Percentiles rank a stretch among this genome's conserved stretches.
Conservation (phyloP, 1,140 invertebrate genomes). For the Papilio glaucus region DNA sequence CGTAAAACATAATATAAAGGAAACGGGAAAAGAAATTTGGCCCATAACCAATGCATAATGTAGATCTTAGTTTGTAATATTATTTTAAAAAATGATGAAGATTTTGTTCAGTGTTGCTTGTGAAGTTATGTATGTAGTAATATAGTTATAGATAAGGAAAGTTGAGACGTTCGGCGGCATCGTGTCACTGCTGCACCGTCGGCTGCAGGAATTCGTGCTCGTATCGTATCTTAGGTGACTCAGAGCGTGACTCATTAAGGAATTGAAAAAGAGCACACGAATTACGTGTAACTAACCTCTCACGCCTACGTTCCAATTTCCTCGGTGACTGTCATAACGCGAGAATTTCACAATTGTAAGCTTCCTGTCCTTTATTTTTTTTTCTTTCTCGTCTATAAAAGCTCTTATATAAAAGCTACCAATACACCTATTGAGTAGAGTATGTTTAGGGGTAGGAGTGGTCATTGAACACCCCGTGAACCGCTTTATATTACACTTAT, state of each 20-base stretch:
- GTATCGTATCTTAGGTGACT: conserved; percentile 37
- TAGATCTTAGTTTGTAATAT: no score
- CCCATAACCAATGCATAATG: no score
- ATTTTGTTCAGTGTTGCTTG: neutral
- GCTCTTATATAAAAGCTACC: no score
- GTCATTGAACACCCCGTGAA: no score
- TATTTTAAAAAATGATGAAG: no score
- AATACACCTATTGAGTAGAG: no score
- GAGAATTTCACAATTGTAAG: conserved; percentile 15
- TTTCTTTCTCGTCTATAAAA: neutral
- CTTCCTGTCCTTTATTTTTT: no score
- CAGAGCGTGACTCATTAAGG: conserved; percentile 39
- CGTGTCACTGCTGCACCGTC: neutral
- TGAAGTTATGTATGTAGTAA: neutral
- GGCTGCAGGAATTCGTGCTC: conserved; percentile 27
- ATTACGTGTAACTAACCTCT: conserved; percentile 21
- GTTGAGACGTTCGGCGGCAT: conserved; percentile 1
- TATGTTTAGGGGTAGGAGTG: no score
- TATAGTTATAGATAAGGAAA: conserved; percentile 18
- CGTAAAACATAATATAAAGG: no score
- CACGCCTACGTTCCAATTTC: neutral
- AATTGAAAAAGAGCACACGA: conserved; percentile 35
- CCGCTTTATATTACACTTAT: no score
- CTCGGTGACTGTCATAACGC: neutral
- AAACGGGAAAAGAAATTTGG: no score